phyloP scores from a whole-genome alignment of 1,140 invertebrate species.

The Mamestra configurata region DNA sequence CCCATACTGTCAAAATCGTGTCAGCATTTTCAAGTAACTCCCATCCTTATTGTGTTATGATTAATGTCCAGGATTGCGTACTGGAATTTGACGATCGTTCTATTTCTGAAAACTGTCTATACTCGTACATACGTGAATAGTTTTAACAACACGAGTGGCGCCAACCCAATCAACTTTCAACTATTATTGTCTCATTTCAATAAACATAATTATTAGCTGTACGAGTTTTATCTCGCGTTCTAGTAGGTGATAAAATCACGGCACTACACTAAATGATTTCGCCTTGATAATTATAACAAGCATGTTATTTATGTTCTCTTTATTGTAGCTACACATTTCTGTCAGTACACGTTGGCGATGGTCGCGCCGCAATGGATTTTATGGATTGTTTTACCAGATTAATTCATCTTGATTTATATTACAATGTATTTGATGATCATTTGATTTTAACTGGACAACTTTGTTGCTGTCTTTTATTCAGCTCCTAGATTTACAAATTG shows the following conservation, averaged over 20 bases:
- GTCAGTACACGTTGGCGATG: not conserved
- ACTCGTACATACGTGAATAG: not conserved
- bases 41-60: slow-evolving; percentile 37
- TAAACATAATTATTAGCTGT: slow-evolving; percentile 63
- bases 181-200: slow-evolving; percentile 68
- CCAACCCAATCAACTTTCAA: slow-evolving; percentile 61
- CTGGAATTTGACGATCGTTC: slow-evolving; percentile 43
- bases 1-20: not conserved
- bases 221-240: slow-evolving; percentile 52
- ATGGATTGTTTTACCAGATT: slow-evolving; percentile 30
- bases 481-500: not conserved
- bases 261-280: slow-evolving; percentile 46
- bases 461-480: not conserved
- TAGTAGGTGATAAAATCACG: slow-evolving; percentile 53
- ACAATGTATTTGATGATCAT: not conserved
- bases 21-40: not conserved
- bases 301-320: slow-evolving; percentile 57
- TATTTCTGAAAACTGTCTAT: slow-evolving; percentile 35
- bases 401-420: not conserved
- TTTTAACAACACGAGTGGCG: slow-evolving; percentile 48
- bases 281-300: slow-evolving; percentile 56
- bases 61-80: slow-evolving; percentile 42
- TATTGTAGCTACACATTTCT: slow-evolving; percentile 44
- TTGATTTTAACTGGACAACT: not conserved
- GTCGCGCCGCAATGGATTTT: slow-evolving; percentile 20